Conservation (phyloP, 2,113 vertebrate genomes). For the Nesogale talazaci region DNA sequence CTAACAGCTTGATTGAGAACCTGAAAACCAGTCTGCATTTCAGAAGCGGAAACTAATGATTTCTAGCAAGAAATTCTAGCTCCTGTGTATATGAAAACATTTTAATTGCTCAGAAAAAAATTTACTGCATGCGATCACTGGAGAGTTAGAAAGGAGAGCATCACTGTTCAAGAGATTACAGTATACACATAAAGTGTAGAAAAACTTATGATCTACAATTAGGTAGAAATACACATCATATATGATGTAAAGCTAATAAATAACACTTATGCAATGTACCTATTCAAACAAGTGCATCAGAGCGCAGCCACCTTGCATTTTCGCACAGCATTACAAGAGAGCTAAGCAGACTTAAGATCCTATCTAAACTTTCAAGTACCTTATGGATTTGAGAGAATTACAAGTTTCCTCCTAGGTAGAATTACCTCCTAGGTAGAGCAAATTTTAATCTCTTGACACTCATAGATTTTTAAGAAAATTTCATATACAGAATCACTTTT, state of each 20-base stretch:
- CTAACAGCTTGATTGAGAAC: slow-evolving; percentile 68
- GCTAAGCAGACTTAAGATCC: background rate
- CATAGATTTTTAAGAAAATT: slow-evolving; percentile 16
- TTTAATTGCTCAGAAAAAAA: slow-evolving; percentile 75
- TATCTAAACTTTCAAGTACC: slow-evolving; percentile 34
- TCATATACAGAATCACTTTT: background rate
- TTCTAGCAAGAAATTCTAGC: slow-evolving; percentile 66
- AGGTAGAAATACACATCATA: background rate
- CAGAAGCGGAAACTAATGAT: slow-evolving; percentile 71
- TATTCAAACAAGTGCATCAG: background rate
- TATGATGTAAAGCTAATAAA: background rate
- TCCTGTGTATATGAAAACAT: slow-evolving; percentile 69
- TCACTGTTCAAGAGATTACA: background rate
- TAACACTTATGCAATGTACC: background rate
- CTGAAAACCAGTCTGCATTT: slow-evolving; percentile 58
- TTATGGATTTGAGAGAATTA: background rate
- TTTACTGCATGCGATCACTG: slow-evolving; percentile 22
- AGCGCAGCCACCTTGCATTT: background rate
- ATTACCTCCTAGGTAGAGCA: background rate
- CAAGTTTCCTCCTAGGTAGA: background rate
- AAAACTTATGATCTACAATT: slow-evolving; percentile 17
- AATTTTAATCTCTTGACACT: slow-evolving; percentile 14
- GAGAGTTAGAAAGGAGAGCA: slow-evolving; percentile 47
- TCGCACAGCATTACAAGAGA: background rate
- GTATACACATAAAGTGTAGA: background rate